Percentiles rank a stretch among this genome's conserved stretches.
These are phyloP conservation scores for Bombus confusus DNA, from an alignment of 1,140 invertebrate genomes.

Conservation along the genomic window DNA sequence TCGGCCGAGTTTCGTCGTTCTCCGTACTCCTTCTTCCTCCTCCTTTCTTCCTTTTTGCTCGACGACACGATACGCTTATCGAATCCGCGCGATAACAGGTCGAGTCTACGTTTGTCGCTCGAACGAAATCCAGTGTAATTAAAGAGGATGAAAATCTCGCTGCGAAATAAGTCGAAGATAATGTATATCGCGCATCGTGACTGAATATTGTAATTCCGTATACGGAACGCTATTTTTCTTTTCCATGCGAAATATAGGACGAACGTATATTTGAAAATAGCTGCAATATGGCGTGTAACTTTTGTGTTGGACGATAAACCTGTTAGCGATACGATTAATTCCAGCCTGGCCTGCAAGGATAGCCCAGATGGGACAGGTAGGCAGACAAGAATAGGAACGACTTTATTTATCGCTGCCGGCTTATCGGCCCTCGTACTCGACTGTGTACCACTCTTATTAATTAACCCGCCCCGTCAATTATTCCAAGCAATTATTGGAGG, in stretches of 20 bases:
- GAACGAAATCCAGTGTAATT: background rate
- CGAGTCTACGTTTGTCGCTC: background rate
- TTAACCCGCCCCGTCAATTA: conserved; percentile 37
- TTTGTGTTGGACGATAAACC: background rate
- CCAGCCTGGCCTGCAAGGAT: background rate
- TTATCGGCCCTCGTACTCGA: background rate
- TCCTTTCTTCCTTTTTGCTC: background rate
- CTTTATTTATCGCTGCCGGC: conserved; percentile 17
- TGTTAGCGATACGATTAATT: conserved; percentile 2
- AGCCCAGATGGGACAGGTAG: background rate
- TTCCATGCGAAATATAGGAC: too few relatives aligned
- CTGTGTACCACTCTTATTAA: conserved; percentile 39
- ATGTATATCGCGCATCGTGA: background rate
- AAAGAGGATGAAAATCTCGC: background rate
- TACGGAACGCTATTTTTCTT: background rate
- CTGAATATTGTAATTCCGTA: background rate
- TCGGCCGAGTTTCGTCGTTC: conserved; percentile 35
- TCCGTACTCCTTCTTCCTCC: background rate
- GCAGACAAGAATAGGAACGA: background rate
- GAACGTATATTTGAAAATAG: background rate
- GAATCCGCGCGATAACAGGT: conserved; percentile 27
- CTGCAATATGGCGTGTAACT: too few relatives aligned
- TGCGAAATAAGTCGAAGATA: background rate
- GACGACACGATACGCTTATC: conserved; percentile 44
- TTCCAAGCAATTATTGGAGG: conserved; percentile 47